Evolutionary conservation across 2,888 invertebrate species (phyloP).

Genomic region (Euzetes globulus): DNA sequence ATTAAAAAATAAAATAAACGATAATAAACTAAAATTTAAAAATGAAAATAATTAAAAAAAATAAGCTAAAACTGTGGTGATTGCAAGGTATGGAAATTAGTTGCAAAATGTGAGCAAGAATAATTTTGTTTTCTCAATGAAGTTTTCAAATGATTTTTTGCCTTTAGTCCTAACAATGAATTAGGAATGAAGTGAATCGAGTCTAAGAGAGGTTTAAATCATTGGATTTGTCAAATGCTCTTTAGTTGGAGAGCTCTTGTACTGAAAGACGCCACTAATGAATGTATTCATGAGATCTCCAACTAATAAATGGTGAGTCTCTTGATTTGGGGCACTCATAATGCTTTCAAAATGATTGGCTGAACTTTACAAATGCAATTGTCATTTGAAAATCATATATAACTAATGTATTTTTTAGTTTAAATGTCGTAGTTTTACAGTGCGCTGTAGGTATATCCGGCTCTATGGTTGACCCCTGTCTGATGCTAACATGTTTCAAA

Average conservation of each 20-base stretch:
- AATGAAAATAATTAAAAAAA: too few species aligned
- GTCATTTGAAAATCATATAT: constrained; percentile 23
- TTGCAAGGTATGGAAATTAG: too few species aligned
- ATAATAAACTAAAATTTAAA: too few species aligned
- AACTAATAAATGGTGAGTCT: constrained; percentile 3
- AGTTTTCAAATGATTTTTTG: too few species aligned
- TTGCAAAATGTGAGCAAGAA: too few species aligned
- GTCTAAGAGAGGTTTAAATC: not conserved
- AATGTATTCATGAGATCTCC: constrained; percentile 22
- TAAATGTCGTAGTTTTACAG: constrained; percentile 7
- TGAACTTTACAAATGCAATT: not conserved
- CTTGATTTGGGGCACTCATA: not conserved
- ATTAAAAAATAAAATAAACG: too few species aligned
- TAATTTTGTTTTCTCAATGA: too few species aligned
- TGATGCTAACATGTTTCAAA: constrained; percentile 15
- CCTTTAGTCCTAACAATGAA: too few species aligned
- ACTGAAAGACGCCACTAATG: not conserved
- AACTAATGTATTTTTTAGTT: constrained; percentile 1
- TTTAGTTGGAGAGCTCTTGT: not conserved
- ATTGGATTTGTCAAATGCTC: constrained; percentile 17
- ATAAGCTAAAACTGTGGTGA: too few species aligned
- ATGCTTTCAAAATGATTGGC: not conserved
- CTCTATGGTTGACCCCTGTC: constrained; percentile 11
- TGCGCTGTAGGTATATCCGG: constrained; percentile 14
- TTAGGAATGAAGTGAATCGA: too few species aligned